Evolutionary conservation across 2,888 invertebrate species (phyloP).

Genomic region (Embidobia sp.): DNA sequence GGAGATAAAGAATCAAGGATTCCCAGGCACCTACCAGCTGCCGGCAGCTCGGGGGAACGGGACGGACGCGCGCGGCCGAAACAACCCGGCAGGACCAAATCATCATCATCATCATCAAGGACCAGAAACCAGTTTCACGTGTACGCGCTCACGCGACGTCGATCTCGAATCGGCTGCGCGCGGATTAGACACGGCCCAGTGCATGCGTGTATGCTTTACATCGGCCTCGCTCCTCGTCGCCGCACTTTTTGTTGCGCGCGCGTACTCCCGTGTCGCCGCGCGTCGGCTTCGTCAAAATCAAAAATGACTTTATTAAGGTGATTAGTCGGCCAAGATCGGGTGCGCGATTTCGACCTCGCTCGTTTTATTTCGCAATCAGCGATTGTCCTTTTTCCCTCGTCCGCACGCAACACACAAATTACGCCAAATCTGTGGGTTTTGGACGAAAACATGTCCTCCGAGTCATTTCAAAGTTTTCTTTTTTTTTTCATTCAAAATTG

Average conservation of each 20-base stretch:
- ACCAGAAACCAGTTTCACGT: slow-evolving; percentile 69
- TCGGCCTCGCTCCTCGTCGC: slow-evolving; percentile 26
- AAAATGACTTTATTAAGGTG: slow-evolving; percentile 13
- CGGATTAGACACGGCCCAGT: slow-evolving; percentile 60
- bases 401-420: too few species aligned
- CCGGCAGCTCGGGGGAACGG: slow-evolving; percentile 54
- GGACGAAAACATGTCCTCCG: too few species aligned
- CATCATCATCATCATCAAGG: slow-evolving; percentile 67
- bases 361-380: too few species aligned
- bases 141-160: slow-evolving; percentile 64
- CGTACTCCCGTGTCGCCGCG: too few species aligned
- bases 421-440: too few species aligned
- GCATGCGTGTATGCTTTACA: slow-evolving; percentile 56
- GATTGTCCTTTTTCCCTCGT: too few species aligned
- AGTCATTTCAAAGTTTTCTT: too few species aligned
- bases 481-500: too few species aligned
- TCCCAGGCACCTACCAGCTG: slow-evolving; percentile 79
- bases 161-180: slow-evolving; percentile 56
- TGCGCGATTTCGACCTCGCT: too few species aligned
- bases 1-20: slow-evolving; percentile 78
- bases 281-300: slow-evolving; percentile 11
- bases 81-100: slow-evolving; percentile 66
- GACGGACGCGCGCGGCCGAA: slow-evolving; percentile 53
- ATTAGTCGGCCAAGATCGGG: too few species aligned
- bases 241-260: slow-evolving; percentile 7